Evolutionary conservation across 2,797 vertebrate species (phyloP), one percentile per base, ranked within the genome.

Genomic region (Cyclopterus lumpus): DNA sequence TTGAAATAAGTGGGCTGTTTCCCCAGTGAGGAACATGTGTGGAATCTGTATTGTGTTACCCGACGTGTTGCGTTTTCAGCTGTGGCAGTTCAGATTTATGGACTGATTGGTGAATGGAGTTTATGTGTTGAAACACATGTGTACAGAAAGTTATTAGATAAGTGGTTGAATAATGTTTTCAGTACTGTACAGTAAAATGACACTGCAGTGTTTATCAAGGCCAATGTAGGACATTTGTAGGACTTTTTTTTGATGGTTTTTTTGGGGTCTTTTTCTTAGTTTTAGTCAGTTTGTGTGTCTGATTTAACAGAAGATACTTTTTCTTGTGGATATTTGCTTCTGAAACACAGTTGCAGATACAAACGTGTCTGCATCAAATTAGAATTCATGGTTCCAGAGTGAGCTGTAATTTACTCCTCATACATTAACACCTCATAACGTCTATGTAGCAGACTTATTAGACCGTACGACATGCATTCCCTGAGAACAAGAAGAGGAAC

Each of bases 41-140:
- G 72, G 34, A 75, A 71, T 72, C 71, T 63, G 76, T 77, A 40
- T 72, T 40, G 15, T 46, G 67, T 79, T 76, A 70, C 75, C 53
- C 57, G 59, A 67, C 44, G 57, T 78, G 48, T 62, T 70, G 58
- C 48, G 32, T 81, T 77, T n/a, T 70, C 59, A 64, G 71, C 70
- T 62, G 18, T 34, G 68, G 79, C 38, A 38, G 32, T 53, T 26
- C 38, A 18, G 24, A 70, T 79, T 78, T 74, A 77, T 83, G 71
- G 32, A 46, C 71, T 46, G 63, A 60, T 72, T 16, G 51, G 44
- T 53, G 55, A 44, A 62, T 64, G 38, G 15, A 54, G 51, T 72
- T 68, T 42, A 36, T 55, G 11, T 51, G 15, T 67, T 30, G 55
- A 57, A 54, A 76, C 54, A 65, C 28, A 3, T 28, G 55, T 34